A percentile compares a stretch with the other conserved stretches of the same genome.
phyloP scores from a whole-genome alignment of 2,113 vertebrate species.

The Vidua macroura region DNA sequence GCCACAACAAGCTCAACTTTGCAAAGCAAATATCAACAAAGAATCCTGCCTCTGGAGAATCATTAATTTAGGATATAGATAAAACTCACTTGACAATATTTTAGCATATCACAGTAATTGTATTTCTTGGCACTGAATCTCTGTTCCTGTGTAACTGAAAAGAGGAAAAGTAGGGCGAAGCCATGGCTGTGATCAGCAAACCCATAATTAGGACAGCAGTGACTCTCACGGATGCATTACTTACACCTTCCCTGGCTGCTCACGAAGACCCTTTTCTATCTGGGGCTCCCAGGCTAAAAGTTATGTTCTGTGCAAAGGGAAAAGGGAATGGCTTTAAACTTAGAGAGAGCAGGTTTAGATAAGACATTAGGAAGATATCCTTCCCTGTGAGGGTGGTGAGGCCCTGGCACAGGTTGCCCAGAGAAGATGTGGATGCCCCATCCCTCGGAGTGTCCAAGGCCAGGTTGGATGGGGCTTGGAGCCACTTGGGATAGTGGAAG shows the following conservation, averaged over 20 bases:
- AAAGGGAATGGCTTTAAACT: neutral
- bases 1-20: neutral
- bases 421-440: neutral
- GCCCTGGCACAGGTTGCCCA: neutral
- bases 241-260: neutral
- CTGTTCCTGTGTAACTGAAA: neutral
- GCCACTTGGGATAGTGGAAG: neutral
- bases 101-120: neutral
- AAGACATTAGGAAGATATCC: neutral
- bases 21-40: neutral
- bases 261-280: neutral
- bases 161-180: neutral
- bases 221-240: rapidly evolving
- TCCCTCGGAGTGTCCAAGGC: neutral
- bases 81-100: neutral
- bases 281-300: neutral
- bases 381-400: neutral
- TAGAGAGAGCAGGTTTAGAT: neutral
- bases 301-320: rapidly evolving
- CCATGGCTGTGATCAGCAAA: neutral
- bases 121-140: neutral
- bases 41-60: neutral
- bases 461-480: neutral
- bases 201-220: rapidly evolving
- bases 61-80: neutral